Evolutionary conservation across 2,797 vertebrate species (phyloP).

Genomic region (Clarias laeviceps): DNA sequence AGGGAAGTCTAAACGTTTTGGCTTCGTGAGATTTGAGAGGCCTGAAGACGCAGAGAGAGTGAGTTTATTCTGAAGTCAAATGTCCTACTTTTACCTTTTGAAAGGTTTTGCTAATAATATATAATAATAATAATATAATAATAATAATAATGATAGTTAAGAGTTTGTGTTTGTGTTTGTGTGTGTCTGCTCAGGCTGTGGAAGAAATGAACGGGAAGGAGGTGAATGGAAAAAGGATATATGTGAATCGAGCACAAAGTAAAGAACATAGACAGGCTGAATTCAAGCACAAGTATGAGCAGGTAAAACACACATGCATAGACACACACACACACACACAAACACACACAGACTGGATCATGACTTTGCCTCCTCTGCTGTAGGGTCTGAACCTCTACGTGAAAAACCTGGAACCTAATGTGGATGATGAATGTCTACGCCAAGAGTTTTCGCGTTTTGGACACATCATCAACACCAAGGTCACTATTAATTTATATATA

Average conservation of each 20-base stretch:
- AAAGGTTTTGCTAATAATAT: no score
- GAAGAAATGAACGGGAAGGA: not conserved
- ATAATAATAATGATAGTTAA: no score
- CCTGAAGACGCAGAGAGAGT: constrained; percentile 89
- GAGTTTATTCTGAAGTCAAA: no score
- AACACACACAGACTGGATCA: no score
- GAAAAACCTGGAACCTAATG: not conserved
- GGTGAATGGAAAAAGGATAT: not conserved
- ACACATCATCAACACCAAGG: not conserved
- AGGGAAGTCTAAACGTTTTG: constrained; percentile 81
- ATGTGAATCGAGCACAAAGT: not conserved
- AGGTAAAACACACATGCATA: not conserved
- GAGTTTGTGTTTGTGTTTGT: no score
- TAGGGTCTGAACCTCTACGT: not conserved
- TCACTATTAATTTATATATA: no score
- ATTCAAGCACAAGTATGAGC: not conserved
- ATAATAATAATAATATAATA: no score
- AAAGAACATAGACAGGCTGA: not conserved
- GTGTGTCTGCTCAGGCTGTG: not conserved
- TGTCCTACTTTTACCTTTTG: no score
- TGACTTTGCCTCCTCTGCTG: no score
- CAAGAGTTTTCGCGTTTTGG: not conserved
- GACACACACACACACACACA: no score
- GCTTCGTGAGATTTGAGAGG: not conserved
- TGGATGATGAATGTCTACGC: not conserved